Percentiles rank a stretch among this genome's conserved stretches.
Conservation (phyloP, 1,140 invertebrate species). For the Protaetia brevitarsis region DNA sequence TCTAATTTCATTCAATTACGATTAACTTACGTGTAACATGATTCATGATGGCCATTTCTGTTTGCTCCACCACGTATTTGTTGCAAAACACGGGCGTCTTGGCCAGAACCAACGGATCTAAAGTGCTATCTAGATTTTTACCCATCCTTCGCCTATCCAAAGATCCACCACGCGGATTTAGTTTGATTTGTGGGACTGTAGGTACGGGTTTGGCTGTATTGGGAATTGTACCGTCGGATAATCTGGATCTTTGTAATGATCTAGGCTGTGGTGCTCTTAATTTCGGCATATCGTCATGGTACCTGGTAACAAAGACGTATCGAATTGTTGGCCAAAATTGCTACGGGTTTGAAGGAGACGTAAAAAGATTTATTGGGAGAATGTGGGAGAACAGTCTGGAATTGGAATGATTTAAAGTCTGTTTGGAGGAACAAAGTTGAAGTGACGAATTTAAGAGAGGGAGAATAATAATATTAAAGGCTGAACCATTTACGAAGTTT, state of each 20-base stretch:
- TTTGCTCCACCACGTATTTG: constrained; percentile 64
- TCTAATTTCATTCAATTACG: constrained; percentile 19
- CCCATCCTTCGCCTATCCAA: constrained; percentile 49
- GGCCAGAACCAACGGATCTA: constrained; percentile 45
- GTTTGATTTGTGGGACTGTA: neutral
- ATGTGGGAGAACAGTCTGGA: too few species aligned
- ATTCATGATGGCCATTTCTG: constrained; percentile 44
- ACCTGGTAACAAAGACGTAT: too few species aligned
- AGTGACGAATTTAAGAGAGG: too few species aligned
- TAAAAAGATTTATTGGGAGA: too few species aligned
- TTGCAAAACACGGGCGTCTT: constrained; percentile 67
- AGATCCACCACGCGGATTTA: constrained; percentile 39
- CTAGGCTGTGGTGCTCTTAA: constrained; percentile 29
- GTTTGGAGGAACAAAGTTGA: too few species aligned
- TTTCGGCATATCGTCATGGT: constrained; percentile 47
- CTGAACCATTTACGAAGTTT: too few species aligned
- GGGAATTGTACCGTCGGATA: constrained; percentile 39
- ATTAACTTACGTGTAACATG: constrained; percentile 19
- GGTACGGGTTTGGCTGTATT: neutral
- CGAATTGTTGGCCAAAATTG: too few species aligned
- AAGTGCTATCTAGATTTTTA: constrained; percentile 36
- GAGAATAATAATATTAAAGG: too few species aligned
- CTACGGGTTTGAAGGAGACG: too few species aligned
- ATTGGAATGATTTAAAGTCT: too few species aligned
- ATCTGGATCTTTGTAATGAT: constrained; percentile 48